Evolutionary conservation across 2,113 vertebrate species (phyloP), one percentile per base, ranked within the genome.

Genomic region (Xerus inauris): DNA sequence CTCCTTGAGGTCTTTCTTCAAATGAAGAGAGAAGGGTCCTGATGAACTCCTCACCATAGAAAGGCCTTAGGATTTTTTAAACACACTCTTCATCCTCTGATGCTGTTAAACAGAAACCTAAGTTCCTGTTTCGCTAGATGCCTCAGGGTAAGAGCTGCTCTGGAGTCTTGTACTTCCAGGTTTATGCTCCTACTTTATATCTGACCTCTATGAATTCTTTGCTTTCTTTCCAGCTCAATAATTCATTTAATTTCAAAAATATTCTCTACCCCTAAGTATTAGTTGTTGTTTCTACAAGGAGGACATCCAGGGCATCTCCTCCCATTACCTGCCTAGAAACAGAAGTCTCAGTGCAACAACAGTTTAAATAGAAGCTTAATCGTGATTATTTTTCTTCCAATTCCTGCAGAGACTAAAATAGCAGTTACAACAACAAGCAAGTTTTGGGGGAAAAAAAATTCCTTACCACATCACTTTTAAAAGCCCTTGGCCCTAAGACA

Each of bases 291-390:
- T 82, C 81, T 82, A 71, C 14, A 81, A 65, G 89, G 40, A 92
- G 20, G 10, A 72, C 20, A 87, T 30, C 85, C 10, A 67, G 28
- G 47, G 47, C n/a, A 64, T 54, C 65, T 45, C 47, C 6, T 67
- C 35, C 24, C 75, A 26, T 76, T 59, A 49, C 6, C 51, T 19
- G 86, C 26, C 69, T 51, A 40, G 24, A 90, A 62, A 71, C 3
- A 71, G 26, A 62, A 73, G 3, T 76, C 73, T 81, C 81, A 54
- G 1, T 35, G 26, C 40, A 28, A 51, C 32, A 71, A 4, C 47
- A 71, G 88, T 79, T 93, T 85, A 94, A 72, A 83, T 71, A 76
- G 17, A 96, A 86, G 24, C 65, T 82, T 40, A 87, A 47, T 87
- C 32, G 11, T 14, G 81, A 49, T 54, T 40, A 49, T n/a, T 73